These are phyloP conservation scores for Pachyuromys duprasi DNA, from an alignment of 2,797 vertebrate genomes.

Conservation along the genomic window DNA sequence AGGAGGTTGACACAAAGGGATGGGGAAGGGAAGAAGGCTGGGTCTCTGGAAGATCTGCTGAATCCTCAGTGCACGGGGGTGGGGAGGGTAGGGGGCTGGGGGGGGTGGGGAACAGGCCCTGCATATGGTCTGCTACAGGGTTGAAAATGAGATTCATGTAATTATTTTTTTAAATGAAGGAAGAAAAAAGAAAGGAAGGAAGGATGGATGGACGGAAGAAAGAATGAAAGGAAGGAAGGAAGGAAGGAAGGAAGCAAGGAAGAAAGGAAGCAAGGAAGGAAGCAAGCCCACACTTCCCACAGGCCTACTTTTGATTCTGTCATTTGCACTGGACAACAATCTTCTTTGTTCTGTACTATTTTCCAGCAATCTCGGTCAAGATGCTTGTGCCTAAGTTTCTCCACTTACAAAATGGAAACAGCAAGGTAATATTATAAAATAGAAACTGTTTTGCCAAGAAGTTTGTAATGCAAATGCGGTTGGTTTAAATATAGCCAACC, in stretches of 20 bases:
- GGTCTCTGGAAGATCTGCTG: neutral
- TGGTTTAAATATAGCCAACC: constrained; percentile 80
- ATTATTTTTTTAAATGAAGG: neutral
- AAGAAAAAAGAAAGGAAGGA: neutral
- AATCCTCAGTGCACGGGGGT: neutral
- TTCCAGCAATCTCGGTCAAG: constrained; percentile 38
- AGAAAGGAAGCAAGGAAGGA: neutral
- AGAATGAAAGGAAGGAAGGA: neutral
- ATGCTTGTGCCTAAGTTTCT: constrained; percentile 12
- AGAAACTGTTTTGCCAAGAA: constrained; percentile 38
- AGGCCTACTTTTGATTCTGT: neutral
- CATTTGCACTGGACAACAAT: neutral
- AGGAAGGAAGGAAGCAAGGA: neutral
- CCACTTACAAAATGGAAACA: neutral
- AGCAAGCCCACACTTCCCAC: neutral
- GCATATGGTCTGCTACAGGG: neutral
- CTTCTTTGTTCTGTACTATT: constrained; percentile 11
- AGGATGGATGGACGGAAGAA: too few species aligned
- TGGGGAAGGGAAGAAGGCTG: neutral
- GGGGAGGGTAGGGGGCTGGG: too few species aligned
- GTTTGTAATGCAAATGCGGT: constrained; percentile 76
- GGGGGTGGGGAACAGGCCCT: neutral
- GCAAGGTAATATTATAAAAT: constrained; percentile 17
- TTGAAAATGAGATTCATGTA: neutral
- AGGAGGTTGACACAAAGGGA: neutral